Conservation (phyloP, 2,888 invertebrate genomes). For the Tanaodytes sp. region DNA sequence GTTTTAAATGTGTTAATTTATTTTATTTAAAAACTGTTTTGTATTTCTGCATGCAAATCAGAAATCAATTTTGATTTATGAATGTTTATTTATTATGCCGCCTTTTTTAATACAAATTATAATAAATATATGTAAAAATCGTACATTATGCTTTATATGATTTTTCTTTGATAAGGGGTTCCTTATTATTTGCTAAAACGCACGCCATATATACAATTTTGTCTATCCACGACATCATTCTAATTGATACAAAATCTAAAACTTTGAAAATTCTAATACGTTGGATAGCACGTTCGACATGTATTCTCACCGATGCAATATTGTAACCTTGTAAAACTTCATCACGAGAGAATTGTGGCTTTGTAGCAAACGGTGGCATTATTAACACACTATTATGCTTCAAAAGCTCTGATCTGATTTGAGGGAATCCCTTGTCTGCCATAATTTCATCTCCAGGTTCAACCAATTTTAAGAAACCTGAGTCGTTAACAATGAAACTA, state of each 20-base stretch:
- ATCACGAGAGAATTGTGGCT: conserved; percentile 34
- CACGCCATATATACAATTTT: conserved; percentile 30
- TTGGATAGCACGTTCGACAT: conserved; percentile 33
- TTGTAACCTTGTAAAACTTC: conserved; percentile 51
- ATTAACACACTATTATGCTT: conserved; percentile 49
- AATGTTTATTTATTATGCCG: no score
- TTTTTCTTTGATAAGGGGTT: conserved; percentile 11
- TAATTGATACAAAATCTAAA: conserved; percentile 30
- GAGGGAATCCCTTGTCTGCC: conserved; percentile 17
- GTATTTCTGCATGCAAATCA: no score
- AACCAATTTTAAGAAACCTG: conserved; percentile 57
- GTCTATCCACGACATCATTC: conserved; percentile 22
- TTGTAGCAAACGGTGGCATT: conserved; percentile 51
- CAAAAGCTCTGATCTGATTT: conserved; percentile 27
- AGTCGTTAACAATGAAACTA: conserved; percentile 56
- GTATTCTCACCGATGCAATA: conserved; percentile 51
- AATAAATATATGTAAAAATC: not conserved
- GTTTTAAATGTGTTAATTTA: no score
- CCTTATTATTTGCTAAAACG: conserved; percentile 34
- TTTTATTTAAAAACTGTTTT: no score
- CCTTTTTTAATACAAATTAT: not conserved
- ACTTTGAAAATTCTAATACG: conserved; percentile 48
- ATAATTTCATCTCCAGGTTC: conserved; percentile 53
- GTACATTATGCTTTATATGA: not conserved
- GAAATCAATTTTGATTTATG: no score